phyloP scores from a whole-genome alignment of 2,888 invertebrate genomes.

The Catocala sponsa region DNA sequence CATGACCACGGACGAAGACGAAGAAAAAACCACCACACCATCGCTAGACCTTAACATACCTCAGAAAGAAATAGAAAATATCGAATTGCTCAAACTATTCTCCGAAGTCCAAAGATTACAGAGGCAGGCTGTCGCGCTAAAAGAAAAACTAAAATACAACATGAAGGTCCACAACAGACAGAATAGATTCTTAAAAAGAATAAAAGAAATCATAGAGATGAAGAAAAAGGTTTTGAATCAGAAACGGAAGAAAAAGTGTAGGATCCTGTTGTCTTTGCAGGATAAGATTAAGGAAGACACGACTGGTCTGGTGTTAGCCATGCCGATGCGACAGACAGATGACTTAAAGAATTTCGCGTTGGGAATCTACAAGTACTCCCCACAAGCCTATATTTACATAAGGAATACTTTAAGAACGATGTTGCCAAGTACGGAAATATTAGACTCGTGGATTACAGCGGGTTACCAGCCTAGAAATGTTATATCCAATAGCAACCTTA shows the following conservation, averaged over 20 bases:
- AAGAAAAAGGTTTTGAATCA: slow-evolving; percentile 75
- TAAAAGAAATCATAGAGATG: slow-evolving; percentile 74
- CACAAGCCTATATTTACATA: slow-evolving; percentile 81
- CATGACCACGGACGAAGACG: slow-evolving; percentile 65
- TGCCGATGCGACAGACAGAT: slow-evolving; percentile 81
- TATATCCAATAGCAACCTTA: slow-evolving; percentile 66
- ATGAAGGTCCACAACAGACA: slow-evolving; percentile 76
- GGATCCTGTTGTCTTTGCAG: slow-evolving; percentile 76
- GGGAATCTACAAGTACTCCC: slow-evolving; percentile 82
- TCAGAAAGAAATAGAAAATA: slow-evolving; percentile 51
- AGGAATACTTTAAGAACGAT: slow-evolving; percentile 80
- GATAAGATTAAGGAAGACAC: slow-evolving; percentile 82
- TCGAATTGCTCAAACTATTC: slow-evolving; percentile 76
- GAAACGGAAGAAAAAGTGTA: slow-evolving; percentile 80
- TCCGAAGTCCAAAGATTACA: slow-evolving; percentile 81
- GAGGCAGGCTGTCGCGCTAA: slow-evolving; percentile 68
- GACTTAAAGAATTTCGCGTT: slow-evolving; percentile 82
- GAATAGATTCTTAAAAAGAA: slow-evolving; percentile 65
- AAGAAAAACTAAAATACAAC: slow-evolving; percentile 75
- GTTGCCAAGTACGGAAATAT: slow-evolving; percentile 78
- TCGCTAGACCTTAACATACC: slow-evolving; percentile 44
- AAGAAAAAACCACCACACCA: slow-evolving; percentile 39
- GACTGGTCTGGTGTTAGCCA: slow-evolving; percentile 77
- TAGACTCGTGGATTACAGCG: slow-evolving; percentile 76
- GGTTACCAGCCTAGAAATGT: slow-evolving; percentile 76